Base-by-base conservation (phyloP, 2,113 vertebrate species). In the Girardinichthys multiradiatus region DNA sequence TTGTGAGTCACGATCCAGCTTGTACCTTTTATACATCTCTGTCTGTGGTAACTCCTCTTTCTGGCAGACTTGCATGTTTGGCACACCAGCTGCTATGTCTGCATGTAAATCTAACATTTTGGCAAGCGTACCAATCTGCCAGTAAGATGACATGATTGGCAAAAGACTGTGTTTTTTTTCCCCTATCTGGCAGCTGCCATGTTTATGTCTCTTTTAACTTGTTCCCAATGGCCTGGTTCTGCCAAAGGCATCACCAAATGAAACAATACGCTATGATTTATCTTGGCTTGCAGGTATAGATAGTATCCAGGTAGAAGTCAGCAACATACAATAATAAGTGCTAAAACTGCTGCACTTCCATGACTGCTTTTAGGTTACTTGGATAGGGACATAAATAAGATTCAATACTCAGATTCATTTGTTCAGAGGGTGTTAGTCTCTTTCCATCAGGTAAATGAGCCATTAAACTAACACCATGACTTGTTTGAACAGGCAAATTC, bases 101-200 rank as follows among this genome's bases (percentile, higher is more conserved):
- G 81, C 75, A 78, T 62, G 39, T 85, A 84, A 89, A 87, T 85
- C 85, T 82, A 59, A 80, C 78, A 84, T 87, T 9, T 85, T 90
- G 86, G 83, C 82, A 76, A 37, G 51, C 57, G 21, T 33, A 61
- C 69, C 79, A 83, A 89, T 90, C 86, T 81, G 78, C 81, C 84
- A 86, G 78, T 83, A 83, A 87, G 78, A 83, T 81, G 82, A 85
- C 82, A 83, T 87, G 87, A 88, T 80, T 90, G 86, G 89, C 86
- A 85, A 58, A 21, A 24, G 67, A 35, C 33, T 83, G 30, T 37
- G 37, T 64, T 15, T 37, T 35, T 28, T 24, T 45, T 48, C 82
- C 70, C 76, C 74, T 76, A 58, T 90, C 83, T 85, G 85, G 82
- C 85, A 86, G 85, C 57, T 81, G 78, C 64, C 64, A 74, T 67